phyloP scores from a whole-genome alignment of 2,113 vertebrate species.

The Pionites leucogaster region DNA sequence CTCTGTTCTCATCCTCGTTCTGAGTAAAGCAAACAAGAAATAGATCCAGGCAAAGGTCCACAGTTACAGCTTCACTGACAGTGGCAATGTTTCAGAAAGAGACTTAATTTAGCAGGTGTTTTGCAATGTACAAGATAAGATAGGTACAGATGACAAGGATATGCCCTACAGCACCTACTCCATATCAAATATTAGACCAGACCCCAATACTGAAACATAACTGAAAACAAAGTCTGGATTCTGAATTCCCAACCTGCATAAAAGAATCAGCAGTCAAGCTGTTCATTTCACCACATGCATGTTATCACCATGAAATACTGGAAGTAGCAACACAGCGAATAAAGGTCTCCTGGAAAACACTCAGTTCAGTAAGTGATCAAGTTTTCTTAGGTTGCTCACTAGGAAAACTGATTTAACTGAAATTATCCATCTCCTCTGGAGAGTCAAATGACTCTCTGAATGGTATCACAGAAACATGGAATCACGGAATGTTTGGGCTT shows the following conservation, averaged over 20 bases:
- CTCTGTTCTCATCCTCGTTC: conserved; percentile 89
- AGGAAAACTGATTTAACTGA: not conserved
- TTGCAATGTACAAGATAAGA: not conserved
- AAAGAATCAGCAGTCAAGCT: not conserved
- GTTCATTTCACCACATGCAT: not conserved
- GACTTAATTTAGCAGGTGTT: not conserved
- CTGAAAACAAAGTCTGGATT: not conserved
- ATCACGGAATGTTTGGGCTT: not conserved
- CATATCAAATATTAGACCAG: not conserved
- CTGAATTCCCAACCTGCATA: not conserved
- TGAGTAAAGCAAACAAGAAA: conserved; percentile 67
- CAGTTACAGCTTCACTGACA: not conserved
- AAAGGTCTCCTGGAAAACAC: not conserved
- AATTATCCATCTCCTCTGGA: not conserved
- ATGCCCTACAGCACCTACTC: not conserved
- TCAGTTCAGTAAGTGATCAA: not conserved
- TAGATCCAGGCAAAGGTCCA: not conserved
- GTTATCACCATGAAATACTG: not conserved
- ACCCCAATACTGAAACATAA: not conserved
- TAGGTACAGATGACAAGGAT: not conserved
- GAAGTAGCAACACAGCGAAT: not conserved
- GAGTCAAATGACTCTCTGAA: not conserved
- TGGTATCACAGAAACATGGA: not conserved
- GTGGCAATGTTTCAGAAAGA: not conserved
- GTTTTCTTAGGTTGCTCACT: not conserved